These are phyloP conservation scores for Manacus vitellinus DNA, from an alignment of 2,113 vertebrate genomes.

Conservation along the genomic window DNA sequence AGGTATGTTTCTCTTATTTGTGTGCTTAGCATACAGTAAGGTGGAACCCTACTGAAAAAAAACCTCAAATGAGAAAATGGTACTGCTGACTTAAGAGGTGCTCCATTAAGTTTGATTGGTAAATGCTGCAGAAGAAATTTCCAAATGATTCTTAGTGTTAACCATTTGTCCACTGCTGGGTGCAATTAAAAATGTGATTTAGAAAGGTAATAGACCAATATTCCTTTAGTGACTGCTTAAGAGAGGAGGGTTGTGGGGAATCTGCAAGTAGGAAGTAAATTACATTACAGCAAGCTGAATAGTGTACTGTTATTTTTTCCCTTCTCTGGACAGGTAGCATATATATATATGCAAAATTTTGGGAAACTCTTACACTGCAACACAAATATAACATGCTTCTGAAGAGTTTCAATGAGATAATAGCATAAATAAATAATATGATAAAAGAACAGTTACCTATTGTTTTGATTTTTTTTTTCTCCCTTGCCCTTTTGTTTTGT, in stretches of 20 bases:
- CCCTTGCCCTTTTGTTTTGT: neutral
- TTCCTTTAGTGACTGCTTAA: neutral
- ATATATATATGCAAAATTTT: neutral
- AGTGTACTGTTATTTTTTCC: neutral
- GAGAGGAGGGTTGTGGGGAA: neutral
- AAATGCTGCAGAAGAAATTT: neutral
- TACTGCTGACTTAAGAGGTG: neutral
- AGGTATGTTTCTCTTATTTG: neutral
- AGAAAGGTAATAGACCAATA: neutral
- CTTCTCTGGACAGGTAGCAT: neutral
- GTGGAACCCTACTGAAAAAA: neutral
- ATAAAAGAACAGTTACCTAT: neutral
- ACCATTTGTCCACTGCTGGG: neutral
- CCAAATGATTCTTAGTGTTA: neutral
- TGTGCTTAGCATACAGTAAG: neutral
- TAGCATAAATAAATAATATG: neutral
- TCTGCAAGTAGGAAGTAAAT: neutral
- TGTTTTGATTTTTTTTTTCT: neutral
- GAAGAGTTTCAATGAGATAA: neutral
- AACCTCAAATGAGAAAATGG: neutral
- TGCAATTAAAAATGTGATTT: conserved; percentile 4
- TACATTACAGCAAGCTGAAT: neutral
- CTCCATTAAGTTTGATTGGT: neutral
- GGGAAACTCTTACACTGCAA: neutral
- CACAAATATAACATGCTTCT: too few relatives aligned